Evolutionary conservation across 2,113 vertebrate species (phyloP).

Genomic region (Kobus ellipsiprymnus): DNA sequence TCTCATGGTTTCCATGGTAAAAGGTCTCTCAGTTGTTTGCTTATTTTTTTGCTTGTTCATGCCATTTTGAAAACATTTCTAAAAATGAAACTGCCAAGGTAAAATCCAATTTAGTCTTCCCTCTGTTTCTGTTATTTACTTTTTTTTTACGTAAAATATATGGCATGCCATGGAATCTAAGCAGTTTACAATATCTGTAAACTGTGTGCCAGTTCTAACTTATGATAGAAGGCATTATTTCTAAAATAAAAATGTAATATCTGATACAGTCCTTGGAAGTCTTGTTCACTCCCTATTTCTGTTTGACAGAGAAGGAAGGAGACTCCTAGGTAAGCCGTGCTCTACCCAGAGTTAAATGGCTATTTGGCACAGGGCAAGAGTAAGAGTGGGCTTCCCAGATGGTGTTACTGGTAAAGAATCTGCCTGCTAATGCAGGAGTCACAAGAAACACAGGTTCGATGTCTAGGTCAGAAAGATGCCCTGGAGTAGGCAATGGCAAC

Average conservation of each 20-base stretch:
- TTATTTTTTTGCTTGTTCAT: conserved; percentile 50
- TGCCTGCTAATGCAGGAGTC: neutral
- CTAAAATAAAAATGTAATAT: neutral
- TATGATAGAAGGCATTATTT: neutral
- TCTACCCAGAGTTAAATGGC: neutral
- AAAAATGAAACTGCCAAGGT: conserved; percentile 32
- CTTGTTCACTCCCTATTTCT: neutral
- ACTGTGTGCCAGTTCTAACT: neutral
- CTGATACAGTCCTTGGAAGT: neutral
- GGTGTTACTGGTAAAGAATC: neutral
- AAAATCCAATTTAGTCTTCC: conserved; percentile 33
- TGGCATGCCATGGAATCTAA: neutral
- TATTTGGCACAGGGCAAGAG: neutral
- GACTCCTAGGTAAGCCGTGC: neutral
- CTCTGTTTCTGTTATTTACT: neutral
- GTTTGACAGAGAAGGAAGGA: neutral
- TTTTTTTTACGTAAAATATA: neutral
- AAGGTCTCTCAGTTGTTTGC: conserved; percentile 41
- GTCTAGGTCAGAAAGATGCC: neutral
- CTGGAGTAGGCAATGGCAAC: neutral
- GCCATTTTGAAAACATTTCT: conserved; percentile 47
- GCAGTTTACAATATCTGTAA: neutral
- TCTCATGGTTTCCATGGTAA: conserved; percentile 65
- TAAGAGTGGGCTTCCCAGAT: neutral
- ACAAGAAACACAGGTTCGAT: neutral